Percentiles rank a stretch among this genome's conserved stretches.
These are phyloP conservation scores for Tachystola acroxantha DNA, from an alignment of 2,888 invertebrate genomes.

Conservation along the genomic window DNA sequence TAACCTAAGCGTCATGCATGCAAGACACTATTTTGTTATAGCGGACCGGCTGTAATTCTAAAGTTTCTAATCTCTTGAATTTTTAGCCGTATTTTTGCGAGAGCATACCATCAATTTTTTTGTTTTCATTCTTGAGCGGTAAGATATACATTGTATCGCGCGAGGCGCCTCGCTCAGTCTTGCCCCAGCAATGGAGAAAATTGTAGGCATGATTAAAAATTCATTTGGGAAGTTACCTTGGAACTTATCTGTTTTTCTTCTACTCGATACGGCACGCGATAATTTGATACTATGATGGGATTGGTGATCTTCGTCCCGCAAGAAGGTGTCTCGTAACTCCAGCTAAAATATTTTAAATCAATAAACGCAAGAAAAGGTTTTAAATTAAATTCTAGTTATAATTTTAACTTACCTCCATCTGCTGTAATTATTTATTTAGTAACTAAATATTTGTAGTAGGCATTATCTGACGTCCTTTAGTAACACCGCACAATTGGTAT, in stretches of 20 bases:
- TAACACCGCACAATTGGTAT: constrained; percentile 15
- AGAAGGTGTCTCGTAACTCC: constrained; percentile 46
- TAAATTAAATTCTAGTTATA: constrained; percentile 6
- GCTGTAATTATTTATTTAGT: constrained; percentile 20
- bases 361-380: constrained; percentile 2
- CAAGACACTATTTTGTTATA: no score
- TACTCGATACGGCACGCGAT: constrained; percentile 29
- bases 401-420: constrained; percentile 54
- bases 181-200: no score
- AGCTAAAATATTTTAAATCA: constrained; percentile 27
- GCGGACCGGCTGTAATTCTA: no score
- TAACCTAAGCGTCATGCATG: no score
- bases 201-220: no score
- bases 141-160: no score
- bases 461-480: constrained; percentile 38
- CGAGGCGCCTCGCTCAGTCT: no score
- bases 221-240: no score
- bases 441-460: constrained; percentile 31
- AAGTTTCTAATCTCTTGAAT: no score
- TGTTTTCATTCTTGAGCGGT: no score
- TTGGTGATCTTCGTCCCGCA: constrained; percentile 48
- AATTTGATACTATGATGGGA: constrained; percentile 39
- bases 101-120: no score
- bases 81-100: no score
- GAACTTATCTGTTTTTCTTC: constrained; percentile 49